These are phyloP conservation scores for Clivina fossor DNA, from an alignment of 2,888 invertebrate genomes.

Conservation along the genomic window DNA sequence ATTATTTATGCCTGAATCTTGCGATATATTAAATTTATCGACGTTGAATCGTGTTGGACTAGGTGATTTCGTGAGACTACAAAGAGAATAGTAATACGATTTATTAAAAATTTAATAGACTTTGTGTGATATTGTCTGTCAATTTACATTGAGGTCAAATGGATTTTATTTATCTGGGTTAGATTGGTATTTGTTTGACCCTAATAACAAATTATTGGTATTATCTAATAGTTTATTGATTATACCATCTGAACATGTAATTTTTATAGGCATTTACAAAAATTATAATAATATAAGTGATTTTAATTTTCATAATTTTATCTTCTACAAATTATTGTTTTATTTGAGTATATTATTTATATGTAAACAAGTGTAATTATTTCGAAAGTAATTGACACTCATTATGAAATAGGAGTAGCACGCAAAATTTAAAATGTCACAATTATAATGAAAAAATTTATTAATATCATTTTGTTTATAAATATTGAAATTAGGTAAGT, in stretches of 20 bases:
- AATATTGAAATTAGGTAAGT: no score
- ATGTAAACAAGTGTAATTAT: no score
- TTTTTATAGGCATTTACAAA: no score
- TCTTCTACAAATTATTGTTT: not conserved
- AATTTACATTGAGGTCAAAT: not conserved
- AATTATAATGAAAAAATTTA: no score
- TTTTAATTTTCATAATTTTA: not conserved
- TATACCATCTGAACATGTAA: no score
- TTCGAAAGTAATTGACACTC: no score
- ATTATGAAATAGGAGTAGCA: no score
- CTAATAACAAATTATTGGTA: slow-evolving; percentile 4
- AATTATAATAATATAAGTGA: not conserved
- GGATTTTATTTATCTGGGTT: slow-evolving; percentile 5
- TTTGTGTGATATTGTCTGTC: not conserved
- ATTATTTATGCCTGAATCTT: slow-evolving; percentile 37
- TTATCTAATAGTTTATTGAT: slow-evolving; percentile 7
- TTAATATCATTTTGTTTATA: no score
- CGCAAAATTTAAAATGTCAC: no score
- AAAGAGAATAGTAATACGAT: slow-evolving; percentile 16
- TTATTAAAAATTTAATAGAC: not conserved
- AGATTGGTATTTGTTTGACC: not conserved
- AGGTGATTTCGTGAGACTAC: slow-evolving; percentile 43
- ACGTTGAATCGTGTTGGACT: slow-evolving; percentile 40
- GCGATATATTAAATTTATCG: slow-evolving; percentile 38
- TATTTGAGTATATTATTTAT: not conserved